Conservation (phyloP, 2,888 invertebrate genomes). For the Epinotia brunnichana region DNA sequence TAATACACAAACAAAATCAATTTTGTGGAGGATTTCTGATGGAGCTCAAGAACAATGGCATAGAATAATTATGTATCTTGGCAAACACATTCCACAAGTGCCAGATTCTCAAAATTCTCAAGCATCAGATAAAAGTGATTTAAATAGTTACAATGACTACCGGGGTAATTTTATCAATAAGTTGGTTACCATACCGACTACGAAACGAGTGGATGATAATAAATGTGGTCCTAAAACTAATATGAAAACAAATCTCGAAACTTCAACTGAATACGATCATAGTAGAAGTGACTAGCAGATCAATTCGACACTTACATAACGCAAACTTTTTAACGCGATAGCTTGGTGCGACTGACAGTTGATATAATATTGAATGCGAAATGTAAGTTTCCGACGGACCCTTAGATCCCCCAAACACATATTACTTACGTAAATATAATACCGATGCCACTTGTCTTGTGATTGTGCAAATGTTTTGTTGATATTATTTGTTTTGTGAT, state of each 20-base stretch:
- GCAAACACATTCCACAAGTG: background rate
- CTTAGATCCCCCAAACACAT: background rate
- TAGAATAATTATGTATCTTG: background rate
- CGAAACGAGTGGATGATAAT: background rate
- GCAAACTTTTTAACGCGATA: background rate
- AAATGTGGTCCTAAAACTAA: background rate
- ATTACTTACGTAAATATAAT: background rate
- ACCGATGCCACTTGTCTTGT: slow-evolving; percentile 1
- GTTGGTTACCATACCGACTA: slow-evolving; percentile 1
- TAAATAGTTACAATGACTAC: background rate
- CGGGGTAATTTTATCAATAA: slow-evolving; percentile 4
- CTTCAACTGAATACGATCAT: background rate
- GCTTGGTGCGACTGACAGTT: background rate
- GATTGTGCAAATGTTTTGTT: background rate
- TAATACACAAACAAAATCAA: slow-evolving; percentile 14
- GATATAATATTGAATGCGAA: background rate
- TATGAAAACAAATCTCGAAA: background rate
- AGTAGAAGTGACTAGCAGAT: background rate
- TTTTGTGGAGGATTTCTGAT: slow-evolving; percentile 21
- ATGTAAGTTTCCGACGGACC: background rate
- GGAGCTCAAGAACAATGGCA: slow-evolving; percentile 13
- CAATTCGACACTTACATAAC: background rate
- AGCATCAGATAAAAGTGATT: background rate
- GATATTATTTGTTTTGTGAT: slow-evolving; percentile 16
- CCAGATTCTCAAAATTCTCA: background rate